Evolutionary conservation across 2,888 invertebrate species (phyloP).

Genomic region (Steinernema hermaphroditum): DNA sequence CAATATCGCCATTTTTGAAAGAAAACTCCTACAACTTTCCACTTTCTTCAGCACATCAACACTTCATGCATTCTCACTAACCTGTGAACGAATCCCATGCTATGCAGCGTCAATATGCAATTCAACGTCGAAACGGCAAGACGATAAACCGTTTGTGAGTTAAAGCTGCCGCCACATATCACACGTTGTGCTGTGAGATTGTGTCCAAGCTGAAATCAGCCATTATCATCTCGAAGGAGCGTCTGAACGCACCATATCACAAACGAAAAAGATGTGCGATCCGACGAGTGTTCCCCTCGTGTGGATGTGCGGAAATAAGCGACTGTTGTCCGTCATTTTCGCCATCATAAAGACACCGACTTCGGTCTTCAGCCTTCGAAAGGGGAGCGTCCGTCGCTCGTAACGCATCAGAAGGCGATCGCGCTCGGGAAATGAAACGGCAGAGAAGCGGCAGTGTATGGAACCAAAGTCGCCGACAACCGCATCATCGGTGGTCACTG

Average conservation of each 20-base stretch:
- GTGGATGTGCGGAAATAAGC: constrained; percentile 7
- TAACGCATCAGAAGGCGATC: neutral
- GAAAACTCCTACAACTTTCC: too few relatives aligned
- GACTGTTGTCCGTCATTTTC: neutral
- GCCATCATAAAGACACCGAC: neutral
- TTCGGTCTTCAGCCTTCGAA: neutral
- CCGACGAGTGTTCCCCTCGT: neutral
- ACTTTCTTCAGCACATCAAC: too few relatives aligned
- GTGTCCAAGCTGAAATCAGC: neutral
- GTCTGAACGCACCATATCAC: neutral
- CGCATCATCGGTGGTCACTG: neutral
- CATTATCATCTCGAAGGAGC: neutral
- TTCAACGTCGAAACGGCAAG: neutral
- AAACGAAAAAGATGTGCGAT: neutral
- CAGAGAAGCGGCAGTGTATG: neutral
- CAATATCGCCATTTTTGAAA: neutral
- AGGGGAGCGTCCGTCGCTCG: neutral
- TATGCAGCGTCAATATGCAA: neutral
- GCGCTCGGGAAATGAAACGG: neutral
- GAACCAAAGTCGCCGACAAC: neutral
- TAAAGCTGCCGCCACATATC: neutral
- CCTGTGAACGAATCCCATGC: neutral
- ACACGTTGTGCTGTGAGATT: neutral
- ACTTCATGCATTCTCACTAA: too few relatives aligned
- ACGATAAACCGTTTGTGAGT: neutral